Evolutionary conservation across 1,140 invertebrate genomes (phyloP), one percentile per base, ranked within the genome.

Genomic region (Drosophila insularis): DNA sequence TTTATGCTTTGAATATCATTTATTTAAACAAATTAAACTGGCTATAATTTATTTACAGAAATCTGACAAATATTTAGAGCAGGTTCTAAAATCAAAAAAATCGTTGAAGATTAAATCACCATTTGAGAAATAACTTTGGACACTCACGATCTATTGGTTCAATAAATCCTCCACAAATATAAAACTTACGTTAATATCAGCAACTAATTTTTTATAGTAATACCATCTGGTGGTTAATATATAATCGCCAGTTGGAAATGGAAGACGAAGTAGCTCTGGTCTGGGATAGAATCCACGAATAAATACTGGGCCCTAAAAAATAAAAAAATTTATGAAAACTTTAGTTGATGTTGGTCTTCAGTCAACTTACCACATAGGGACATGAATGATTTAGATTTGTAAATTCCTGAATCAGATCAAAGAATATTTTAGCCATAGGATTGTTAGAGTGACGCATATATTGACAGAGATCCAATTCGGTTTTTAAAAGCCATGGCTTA

Each of bases 301-400:
- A 31, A 62, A 17, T 19, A 53, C 32, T 19, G 40, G 4, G 21
- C 70, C 70, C 70, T 72, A 32, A 19, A 55, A 37, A 37, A n/a
- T 13, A 4, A 10, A 0, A 58, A 1, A 23, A 3, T 50, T 17
- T 5, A 2, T 0, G 19, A 21, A 2, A 50, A 50, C 19, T 46
- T 4, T 11, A 21, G 1, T 50, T 11, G 0, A 50, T 21, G 19
- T 4, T 17, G 8, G 1, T 10, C 8, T 14, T 6, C 0, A 0
- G 7, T 1, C 21, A 6, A 11, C 63, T 65, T 64, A 71, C 68
- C 43, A 65, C 32, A 37, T 54, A 68, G 2, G 60, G 67, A 58
- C 67, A 69, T 10, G 60, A 63, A 13, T 69, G 67, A 43, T 69
- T 69, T 6, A 72, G 37, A n/a, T 67, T 72, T 0, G 39, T n/a